A percentile compares a stretch with the other conserved stretches of the same genome.
Evolutionary conservation across 2,888 invertebrate species (phyloP).

Genomic region (Nemoura dubitans): DNA sequence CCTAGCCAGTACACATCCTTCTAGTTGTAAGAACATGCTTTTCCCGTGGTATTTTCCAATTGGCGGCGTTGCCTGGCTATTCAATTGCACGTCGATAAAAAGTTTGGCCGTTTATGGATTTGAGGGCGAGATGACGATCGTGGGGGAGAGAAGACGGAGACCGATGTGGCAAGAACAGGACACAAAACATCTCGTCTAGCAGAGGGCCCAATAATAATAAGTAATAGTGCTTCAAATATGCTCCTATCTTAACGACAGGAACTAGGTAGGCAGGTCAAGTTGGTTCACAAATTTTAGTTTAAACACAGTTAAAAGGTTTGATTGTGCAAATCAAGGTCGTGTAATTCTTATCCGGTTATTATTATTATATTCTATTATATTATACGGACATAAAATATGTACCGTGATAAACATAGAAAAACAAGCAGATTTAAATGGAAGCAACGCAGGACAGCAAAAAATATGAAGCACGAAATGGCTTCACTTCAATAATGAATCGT

Average conservation of each 20-base stretch:
- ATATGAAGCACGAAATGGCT: neutral
- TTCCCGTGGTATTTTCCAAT: neutral
- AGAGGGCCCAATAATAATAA: neutral
- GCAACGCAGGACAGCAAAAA: too few relatives aligned
- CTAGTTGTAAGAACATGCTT: neutral
- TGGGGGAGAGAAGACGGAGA: neutral
- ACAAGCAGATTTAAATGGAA: too few relatives aligned
- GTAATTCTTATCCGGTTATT: too few relatives aligned
- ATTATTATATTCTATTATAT: too few relatives aligned
- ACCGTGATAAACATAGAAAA: too few relatives aligned
- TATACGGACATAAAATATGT: too few relatives aligned
- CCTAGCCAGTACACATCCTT: neutral
- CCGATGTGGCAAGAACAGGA: too few relatives aligned
- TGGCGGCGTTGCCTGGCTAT: neutral
- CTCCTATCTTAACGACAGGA: neutral
- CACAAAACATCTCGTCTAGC: too few relatives aligned
- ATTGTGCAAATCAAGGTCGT: too few relatives aligned
- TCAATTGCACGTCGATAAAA: constrained; percentile 17
- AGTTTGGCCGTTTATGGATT: constrained; percentile 28
- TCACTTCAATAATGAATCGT: neutral
- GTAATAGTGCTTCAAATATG: neutral
- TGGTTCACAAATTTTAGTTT: too few relatives aligned
- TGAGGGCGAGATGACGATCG: constrained; percentile 24
- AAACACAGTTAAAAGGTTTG: too few relatives aligned
- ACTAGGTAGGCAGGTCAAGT: too few relatives aligned